Base-by-base conservation (phyloP, 2,113 vertebrate species). In the Ceyx margarethae region DNA sequence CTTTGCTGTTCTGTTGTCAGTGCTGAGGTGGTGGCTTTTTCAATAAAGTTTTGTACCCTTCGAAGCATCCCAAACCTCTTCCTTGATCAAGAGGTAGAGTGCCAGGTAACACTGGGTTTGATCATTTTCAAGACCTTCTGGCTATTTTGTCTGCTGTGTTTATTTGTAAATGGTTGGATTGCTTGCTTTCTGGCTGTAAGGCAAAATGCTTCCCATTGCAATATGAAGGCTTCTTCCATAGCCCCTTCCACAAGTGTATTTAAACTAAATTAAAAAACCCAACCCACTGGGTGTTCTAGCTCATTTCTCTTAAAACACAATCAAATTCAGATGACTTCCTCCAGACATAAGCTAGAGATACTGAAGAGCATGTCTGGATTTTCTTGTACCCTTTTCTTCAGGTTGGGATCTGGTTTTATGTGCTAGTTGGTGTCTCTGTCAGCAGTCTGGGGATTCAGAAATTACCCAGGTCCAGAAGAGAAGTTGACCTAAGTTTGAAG, bases 371-470 rank as follows among this genome's bases (percentile, higher is more conserved):
- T 37, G 56, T 78, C 57, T 92, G 66, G 20, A 13, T 90, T 74
- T 86, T 45, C 40, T 40, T 66, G 64, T 48, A 20, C 33, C 19
- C 3, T 46, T 54, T 7, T 48, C 15, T 46, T 28, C 28, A 16
- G 1, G 4, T 23, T 85, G 82, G 17, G 29, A 19, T 65, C 53
- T 68, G 23, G 14, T 14, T 3, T 11, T 13, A 4, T 50, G 46
- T 17, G 7, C 21, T 64, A 40, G 7, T 25, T 90, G 10, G 10
- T 76, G 37, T 26, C 35, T 33, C 31, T 37, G 23, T 45, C 0
- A 0, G 12, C 12, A 18, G 2, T 8, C 13, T 7, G 22, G 13
- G 33, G 15, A 1, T 46, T 89, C 37, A n/a, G 9, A 43, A 54
- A 40, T 40, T 5, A 13, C 28, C 18, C 5, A 1, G 9, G 10